Percentiles rank a stretch among this genome's conserved stretches.
These are phyloP conservation scores for Spodoptera picta DNA, from an alignment of 2,888 invertebrate species.

Conservation along the genomic window DNA sequence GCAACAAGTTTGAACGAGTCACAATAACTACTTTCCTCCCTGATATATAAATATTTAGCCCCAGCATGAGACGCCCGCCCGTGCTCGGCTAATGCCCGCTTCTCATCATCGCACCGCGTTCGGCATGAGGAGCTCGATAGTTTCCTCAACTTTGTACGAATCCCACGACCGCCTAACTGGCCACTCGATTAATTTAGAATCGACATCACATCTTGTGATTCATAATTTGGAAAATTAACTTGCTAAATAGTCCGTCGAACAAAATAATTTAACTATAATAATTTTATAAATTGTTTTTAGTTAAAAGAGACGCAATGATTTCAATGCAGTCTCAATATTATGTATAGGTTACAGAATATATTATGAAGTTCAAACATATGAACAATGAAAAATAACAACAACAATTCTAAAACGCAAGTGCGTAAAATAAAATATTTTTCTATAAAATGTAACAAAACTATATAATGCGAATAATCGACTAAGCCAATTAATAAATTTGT, in stretches of 20 bases:
- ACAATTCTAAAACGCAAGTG: slow-evolving; percentile 28
- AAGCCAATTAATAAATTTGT: slow-evolving; percentile 25
- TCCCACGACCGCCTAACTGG: slow-evolving; percentile 22
- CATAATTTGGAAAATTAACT: background rate
- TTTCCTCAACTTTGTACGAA: slow-evolving; percentile 40
- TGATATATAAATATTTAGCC: background rate
- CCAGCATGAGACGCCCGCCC: background rate
- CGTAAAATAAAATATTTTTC: slow-evolving; percentile 19
- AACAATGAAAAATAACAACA: slow-evolving; percentile 37
- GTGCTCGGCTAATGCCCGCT: background rate
- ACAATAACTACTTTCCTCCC: background rate
- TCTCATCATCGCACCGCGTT: slow-evolving; percentile 15
- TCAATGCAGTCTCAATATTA: slow-evolving; percentile 8
- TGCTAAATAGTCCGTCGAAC: background rate
- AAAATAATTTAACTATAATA: background rate
- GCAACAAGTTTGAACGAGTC: slow-evolving; percentile 1
- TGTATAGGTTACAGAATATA: slow-evolving; percentile 20
- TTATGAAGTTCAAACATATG: slow-evolving; percentile 15
- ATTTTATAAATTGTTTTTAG: background rate
- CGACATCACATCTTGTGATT: slow-evolving; percentile 21
- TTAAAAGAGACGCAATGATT: background rate
- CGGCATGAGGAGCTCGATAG: slow-evolving; percentile 19
- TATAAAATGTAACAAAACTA: slow-evolving; percentile 31
- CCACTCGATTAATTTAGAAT: slow-evolving; percentile 26
- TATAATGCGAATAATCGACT: slow-evolving; percentile 17